These are phyloP conservation scores for Zophobas atratus DNA, from an alignment of 1,140 invertebrate species.

Conservation along the genomic window DNA sequence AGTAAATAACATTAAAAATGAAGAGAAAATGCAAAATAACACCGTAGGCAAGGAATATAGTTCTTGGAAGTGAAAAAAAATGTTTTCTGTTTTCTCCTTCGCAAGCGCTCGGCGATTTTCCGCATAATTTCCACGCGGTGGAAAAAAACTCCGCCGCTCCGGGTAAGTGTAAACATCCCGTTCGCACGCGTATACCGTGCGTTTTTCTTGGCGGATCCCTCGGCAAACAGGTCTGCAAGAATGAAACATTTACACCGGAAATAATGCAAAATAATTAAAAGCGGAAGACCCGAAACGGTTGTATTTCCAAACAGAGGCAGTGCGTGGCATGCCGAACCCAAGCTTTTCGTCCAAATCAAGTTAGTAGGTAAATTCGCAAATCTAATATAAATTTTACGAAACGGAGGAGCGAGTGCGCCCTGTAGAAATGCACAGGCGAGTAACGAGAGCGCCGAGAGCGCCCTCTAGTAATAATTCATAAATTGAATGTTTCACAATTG, in stretches of 20 bases:
- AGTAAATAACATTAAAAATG: too few species aligned
- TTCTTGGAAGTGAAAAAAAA: too few species aligned
- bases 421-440: conserved; percentile 24
- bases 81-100: too few species aligned
- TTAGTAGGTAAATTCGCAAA: conserved; percentile 55
- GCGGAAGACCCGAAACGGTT: conserved; percentile 33
- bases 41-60: too few species aligned
- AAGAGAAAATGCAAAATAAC: too few species aligned
- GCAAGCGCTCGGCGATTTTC: conserved; percentile 4
- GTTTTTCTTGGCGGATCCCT: conserved; percentile 15
- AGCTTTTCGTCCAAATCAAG: conserved; percentile 52
- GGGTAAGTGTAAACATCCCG: conserved; percentile 2
- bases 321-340: conserved; percentile 15
- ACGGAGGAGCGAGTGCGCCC: conserved; percentile 23
- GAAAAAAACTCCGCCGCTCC: not conserved
- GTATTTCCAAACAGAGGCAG: conserved; percentile 10
- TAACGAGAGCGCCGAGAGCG: conserved; percentile 46
- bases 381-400: conserved; percentile 56
- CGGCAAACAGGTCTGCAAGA: conserved; percentile 20
- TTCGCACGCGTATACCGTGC: not conserved
- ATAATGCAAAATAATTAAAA: conserved; percentile 45
- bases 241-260: conserved; percentile 34
- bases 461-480: conserved; percentile 66
- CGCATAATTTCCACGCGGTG: conserved; percentile 7
- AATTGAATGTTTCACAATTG: conserved; percentile 68